A percentile compares a stretch with the other conserved stretches of the same genome.
Evolutionary conservation across 2,888 invertebrate species (phyloP).

Genomic region (Fragum whitleyi): DNA sequence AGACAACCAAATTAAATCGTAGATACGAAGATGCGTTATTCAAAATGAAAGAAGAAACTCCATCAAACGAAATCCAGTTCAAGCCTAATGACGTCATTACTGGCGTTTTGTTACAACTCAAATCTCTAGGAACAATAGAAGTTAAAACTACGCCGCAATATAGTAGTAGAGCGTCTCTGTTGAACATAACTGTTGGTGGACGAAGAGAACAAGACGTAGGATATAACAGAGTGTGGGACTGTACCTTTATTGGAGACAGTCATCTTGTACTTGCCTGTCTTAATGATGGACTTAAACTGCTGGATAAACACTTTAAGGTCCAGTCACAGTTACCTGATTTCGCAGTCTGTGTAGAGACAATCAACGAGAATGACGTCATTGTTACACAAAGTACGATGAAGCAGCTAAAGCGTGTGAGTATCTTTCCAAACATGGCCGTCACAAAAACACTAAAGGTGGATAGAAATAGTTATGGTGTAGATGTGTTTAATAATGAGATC

Average conservation of each 20-base stretch:
- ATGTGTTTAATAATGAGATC: no score
- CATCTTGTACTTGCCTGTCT: constrained; percentile 4
- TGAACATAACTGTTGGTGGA: neutral
- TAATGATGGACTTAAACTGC: no score
- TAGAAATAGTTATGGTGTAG: no score
- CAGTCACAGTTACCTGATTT: no score
- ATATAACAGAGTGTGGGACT: neutral
- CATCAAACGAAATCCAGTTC: neutral
- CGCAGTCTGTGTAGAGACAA: neutral
- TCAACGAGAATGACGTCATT: no score
- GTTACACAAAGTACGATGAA: neutral
- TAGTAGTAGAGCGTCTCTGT: neutral
- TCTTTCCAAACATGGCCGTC: no score
- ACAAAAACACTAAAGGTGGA: no score
- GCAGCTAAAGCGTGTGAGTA: no score
- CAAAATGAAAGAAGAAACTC: neutral
- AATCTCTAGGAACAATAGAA: neutral
- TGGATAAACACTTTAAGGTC: no score
- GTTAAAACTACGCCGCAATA: no score
- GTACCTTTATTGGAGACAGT: neutral
- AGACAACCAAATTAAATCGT: neutral
- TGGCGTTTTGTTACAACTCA: neutral
- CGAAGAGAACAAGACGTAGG: neutral
- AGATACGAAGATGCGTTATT: neutral
- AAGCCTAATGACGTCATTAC: neutral